Conservation (phyloP, 2,797 vertebrate species). For the Lagorchestes hirsutus region DNA sequence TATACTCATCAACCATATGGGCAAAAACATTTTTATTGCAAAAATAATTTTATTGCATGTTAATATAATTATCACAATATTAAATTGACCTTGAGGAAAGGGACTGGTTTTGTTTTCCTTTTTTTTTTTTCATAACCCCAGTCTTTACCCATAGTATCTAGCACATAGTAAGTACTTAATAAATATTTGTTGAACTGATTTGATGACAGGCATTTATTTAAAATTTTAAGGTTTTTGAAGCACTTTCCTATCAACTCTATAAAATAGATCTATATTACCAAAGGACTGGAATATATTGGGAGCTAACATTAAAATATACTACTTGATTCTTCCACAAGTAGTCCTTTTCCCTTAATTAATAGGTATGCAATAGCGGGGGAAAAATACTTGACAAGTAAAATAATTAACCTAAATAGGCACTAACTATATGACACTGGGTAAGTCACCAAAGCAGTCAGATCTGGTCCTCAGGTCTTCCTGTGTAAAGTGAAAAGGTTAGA, state of each 20-base stretch:
- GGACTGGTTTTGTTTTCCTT: not conserved
- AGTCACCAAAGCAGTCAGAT: not conserved
- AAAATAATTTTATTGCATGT: not conserved
- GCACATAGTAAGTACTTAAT: not conserved
- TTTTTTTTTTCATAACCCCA: too few species aligned
- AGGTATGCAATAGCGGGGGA: not conserved
- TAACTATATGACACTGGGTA: not conserved
- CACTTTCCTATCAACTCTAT: not conserved
- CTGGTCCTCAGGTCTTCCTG: not conserved
- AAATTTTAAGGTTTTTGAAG: not conserved
- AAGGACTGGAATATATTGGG: too few species aligned
- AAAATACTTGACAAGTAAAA: not conserved
- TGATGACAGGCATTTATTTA: not conserved
- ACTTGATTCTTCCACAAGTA: not conserved
- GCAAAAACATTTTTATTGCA: not conserved
- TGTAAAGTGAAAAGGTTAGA: not conserved
- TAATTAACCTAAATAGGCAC: not conserved
- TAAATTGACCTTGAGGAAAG: not conserved
- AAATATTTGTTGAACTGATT: not conserved
- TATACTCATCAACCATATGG: not conserved
- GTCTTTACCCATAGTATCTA: not conserved
- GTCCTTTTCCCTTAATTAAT: not conserved
- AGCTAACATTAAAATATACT: too few species aligned
- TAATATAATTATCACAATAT: not conserved
- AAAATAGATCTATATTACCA: too few species aligned